A percentile compares a stretch with the other conserved stretches of the same genome.
phyloP scores from a whole-genome alignment of 2,888 invertebrate species.

The Stenchaetothrips biformis region DNA sequence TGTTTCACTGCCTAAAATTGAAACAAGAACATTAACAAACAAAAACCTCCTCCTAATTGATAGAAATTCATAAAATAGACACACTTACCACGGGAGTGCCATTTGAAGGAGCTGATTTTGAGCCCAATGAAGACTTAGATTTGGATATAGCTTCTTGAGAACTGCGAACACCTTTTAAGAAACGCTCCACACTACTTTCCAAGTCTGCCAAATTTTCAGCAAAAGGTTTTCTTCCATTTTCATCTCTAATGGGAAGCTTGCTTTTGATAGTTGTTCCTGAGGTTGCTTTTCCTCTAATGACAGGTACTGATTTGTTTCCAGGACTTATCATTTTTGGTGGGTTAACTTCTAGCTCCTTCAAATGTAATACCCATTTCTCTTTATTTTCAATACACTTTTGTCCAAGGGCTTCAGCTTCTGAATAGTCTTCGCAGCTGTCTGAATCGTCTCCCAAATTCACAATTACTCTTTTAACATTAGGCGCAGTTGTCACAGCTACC shows the following conservation, averaged over 20 bases:
- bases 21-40: not conserved
- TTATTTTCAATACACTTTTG: not conserved
- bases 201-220: not conserved
- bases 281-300: not conserved
- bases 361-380: not conserved
- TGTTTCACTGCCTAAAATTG: constrained; percentile 46
- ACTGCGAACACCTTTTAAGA: constrained; percentile 12
- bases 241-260: not conserved
- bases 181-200: not conserved
- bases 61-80: not conserved
- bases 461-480: not conserved
- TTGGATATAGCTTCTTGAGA: not conserved
- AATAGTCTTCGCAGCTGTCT: not conserved
- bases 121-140: too few species aligned
- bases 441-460: not conserved
- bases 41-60: not conserved
- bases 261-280: not conserved
- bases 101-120: not conserved
- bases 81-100: not conserved
- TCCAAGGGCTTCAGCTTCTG: not conserved
- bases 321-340: not conserved
- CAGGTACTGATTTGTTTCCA: not conserved
- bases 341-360: not conserved
- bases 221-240: not conserved
- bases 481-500: too few species aligned